phyloP scores from a whole-genome alignment of 2,797 vertebrate genomes.

The Sparus aurata region DNA sequence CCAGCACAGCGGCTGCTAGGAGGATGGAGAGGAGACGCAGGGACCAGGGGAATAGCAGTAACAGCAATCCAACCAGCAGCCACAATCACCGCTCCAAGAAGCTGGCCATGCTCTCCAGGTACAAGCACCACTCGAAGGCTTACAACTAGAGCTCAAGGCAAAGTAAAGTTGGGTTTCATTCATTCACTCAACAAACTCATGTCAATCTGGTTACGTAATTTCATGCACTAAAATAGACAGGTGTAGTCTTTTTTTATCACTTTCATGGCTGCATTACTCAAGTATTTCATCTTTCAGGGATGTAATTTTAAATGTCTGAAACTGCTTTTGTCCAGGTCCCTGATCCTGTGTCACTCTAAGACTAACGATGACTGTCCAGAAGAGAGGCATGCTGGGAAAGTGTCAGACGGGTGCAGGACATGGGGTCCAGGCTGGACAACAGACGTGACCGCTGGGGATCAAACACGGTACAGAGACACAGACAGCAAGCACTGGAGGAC shows the following conservation, averaged over 20 bases:
- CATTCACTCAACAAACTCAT: neutral
- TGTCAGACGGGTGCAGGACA: conserved; percentile 69
- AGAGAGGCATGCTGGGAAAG: conserved; percentile 79
- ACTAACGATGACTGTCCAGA: conserved; percentile 88
- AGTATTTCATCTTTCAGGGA: neutral
- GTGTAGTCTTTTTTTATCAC: neutral
- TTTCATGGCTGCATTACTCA: neutral
- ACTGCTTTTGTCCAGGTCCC: conserved; percentile 85
- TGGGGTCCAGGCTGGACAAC: conserved; percentile 55
- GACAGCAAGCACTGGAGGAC: conserved; percentile 67
- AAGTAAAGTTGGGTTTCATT: neutral
- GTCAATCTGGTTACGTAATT: neutral
- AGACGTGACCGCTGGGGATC: neutral
- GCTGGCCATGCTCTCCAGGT: conserved; percentile 90
- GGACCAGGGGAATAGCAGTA: conserved; percentile 52
- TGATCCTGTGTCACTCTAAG: conserved; percentile 91
- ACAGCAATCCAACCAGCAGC: conserved; percentile 50
- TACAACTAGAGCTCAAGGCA: neutral
- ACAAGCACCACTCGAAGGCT: neutral
- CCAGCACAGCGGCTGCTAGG: conserved; percentile 72
- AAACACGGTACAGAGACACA: conserved; percentile 13
- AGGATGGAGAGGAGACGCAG: conserved; percentile 89
- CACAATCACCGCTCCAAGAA: conserved; percentile 86
- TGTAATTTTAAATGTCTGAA: neutral
- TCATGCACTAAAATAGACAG: neutral